Evolutionary conservation across 2,888 invertebrate genomes (phyloP).

Genomic region (Megaustenia siamemsis): DNA sequence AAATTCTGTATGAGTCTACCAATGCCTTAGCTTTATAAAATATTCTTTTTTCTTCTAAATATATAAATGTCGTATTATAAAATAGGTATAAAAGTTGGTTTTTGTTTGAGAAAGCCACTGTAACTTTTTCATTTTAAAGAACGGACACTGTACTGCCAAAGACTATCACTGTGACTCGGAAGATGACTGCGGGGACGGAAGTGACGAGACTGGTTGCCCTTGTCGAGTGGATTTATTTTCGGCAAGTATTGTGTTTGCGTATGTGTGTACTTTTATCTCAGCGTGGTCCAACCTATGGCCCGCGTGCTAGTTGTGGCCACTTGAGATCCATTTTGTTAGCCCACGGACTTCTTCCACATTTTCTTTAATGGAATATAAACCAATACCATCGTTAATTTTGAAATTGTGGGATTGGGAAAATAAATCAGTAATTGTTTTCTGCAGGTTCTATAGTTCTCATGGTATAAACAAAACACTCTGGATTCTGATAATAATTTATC

Average conservation of each 20-base stretch:
- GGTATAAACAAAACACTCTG: background rate
- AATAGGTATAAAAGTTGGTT: no score
- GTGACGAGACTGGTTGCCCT: slow-evolving; percentile 33
- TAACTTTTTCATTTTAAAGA: slow-evolving; percentile 17
- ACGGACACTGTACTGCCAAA: slow-evolving; percentile 14
- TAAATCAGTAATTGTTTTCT: no score
- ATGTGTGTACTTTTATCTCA: background rate
- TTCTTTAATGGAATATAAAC: background rate
- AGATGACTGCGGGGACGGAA: slow-evolving; percentile 38
- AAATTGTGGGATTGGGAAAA: no score
- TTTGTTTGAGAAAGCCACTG: no score
- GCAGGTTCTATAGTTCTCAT: no score
- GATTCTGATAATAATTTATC: no score
- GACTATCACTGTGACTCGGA: slow-evolving; percentile 16
- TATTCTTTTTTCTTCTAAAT: no score
- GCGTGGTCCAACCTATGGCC: background rate
- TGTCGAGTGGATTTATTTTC: background rate
- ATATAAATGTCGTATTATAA: no score
- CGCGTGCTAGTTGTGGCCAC: background rate
- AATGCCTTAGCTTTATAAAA: no score
- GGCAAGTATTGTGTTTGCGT: background rate
- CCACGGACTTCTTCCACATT: background rate
- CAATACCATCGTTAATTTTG: no score
- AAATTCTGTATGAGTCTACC: no score
- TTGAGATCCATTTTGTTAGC: background rate